A percentile compares a stretch with the other conserved stretches of the same genome.
phyloP scores from a whole-genome alignment of 2,113 vertebrate species.

The Chaetodon trifascialis region DNA sequence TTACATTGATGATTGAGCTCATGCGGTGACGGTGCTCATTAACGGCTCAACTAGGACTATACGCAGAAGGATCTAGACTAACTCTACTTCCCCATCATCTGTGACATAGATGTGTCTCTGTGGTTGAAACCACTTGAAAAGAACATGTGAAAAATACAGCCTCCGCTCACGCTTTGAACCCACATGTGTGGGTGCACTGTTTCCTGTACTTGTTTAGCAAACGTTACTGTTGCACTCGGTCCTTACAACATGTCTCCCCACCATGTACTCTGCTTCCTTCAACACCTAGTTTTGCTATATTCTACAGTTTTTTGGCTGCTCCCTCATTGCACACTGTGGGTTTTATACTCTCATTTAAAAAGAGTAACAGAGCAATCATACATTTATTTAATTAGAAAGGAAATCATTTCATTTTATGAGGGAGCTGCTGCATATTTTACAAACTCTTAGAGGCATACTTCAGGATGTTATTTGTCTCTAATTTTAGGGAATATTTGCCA shows the following conservation, averaged over 20 bases:
- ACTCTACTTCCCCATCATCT: slow-evolving; percentile 2
- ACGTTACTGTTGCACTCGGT: background rate
- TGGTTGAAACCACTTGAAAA: slow-evolving; percentile 25
- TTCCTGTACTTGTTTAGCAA: slow-evolving; percentile 39
- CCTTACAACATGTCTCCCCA: background rate
- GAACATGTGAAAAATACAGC: background rate
- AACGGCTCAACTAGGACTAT: slow-evolving; percentile 8
- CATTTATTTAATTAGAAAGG: slow-evolving; percentile 26
- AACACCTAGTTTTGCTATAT: background rate
- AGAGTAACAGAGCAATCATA: slow-evolving; percentile 2
- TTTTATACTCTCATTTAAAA: slow-evolving; percentile 25
- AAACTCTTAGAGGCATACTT: slow-evolving; percentile 5
- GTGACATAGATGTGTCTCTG: slow-evolving; percentile 35
- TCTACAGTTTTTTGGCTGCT: slow-evolving; percentile 7
- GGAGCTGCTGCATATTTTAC: slow-evolving; percentile 22
- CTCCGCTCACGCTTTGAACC: slow-evolving; percentile 22
- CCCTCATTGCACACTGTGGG: background rate
- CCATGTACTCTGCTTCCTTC: slow-evolving; percentile 2
- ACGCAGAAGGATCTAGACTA: background rate
- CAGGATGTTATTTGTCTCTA: background rate
- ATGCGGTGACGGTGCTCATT: slow-evolving; percentile 43
- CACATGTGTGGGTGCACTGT: slow-evolving; percentile 9
- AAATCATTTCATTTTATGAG: slow-evolving; percentile 35
- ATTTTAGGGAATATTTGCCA: slow-evolving; percentile 5
- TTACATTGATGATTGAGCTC: slow-evolving; percentile 5